A percentile compares a stretch with the other conserved stretches of the same genome.
Evolutionary conservation across 2,113 vertebrate genomes (phyloP).

Genomic region (Phasianus colchicus): DNA sequence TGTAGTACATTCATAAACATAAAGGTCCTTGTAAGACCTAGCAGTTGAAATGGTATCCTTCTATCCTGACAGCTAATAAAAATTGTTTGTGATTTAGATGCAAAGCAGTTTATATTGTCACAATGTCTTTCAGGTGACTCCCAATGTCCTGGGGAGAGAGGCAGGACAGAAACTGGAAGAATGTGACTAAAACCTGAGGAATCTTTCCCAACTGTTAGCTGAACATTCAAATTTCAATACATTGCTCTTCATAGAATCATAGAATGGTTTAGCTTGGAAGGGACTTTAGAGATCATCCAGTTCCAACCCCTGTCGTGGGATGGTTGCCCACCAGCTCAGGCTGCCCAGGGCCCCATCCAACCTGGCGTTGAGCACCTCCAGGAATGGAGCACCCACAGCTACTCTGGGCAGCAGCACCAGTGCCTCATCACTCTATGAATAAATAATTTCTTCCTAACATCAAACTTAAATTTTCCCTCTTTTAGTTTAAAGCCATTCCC

Average conservation of each 20-base stretch:
- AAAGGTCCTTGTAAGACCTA: slow-evolving; percentile 10
- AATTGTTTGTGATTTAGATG: slow-evolving; percentile 18
- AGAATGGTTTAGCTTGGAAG: no score
- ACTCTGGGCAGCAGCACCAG: no score
- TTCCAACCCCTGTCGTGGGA: no score
- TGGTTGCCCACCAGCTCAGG: no score
- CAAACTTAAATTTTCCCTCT: no score
- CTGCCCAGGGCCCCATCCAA: no score
- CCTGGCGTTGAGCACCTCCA: no score
- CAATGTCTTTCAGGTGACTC: neutral
- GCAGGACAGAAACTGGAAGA: neutral
- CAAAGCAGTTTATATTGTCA: neutral
- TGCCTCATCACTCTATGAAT: no score
- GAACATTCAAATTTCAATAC: neutral
- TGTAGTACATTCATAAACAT: slow-evolving; percentile 10
- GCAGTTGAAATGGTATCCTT: slow-evolving; percentile 32
- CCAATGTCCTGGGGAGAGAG: neutral
- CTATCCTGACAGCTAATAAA: slow-evolving; percentile 50
- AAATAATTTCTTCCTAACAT: no score
- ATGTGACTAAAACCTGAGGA: neutral
- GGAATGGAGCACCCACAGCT: no score
- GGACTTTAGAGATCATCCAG: no score
- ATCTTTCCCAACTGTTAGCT: neutral
- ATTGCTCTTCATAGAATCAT: neutral
- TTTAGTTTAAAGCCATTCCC: no score